Evolutionary conservation across 2,113 vertebrate species (phyloP).

Genomic region (Nibea coibor): DNA sequence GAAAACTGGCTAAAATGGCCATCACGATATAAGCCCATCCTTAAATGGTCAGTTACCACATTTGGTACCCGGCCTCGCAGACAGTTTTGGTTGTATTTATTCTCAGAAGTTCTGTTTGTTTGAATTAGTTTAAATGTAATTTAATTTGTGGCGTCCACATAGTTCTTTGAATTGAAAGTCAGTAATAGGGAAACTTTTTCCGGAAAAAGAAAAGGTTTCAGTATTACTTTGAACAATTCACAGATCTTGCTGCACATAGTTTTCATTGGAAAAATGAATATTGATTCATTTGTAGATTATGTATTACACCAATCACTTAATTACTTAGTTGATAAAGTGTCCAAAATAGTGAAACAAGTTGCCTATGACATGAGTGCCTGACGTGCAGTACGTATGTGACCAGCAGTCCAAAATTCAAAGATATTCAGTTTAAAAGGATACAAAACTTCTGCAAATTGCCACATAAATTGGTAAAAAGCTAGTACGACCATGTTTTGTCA

Average conservation of each 20-base stretch:
- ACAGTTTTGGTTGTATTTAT: not conserved
- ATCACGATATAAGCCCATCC: not conserved
- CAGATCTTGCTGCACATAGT: not conserved
- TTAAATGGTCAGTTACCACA: not conserved
- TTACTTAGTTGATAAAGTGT: not conserved
- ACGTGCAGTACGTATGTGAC: too few relatives aligned
- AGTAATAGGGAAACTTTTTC: not conserved
- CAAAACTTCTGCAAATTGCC: not conserved
- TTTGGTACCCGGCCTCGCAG: not conserved
- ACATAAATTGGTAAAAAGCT: not conserved
- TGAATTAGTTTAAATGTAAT: not conserved
- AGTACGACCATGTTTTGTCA: not conserved
- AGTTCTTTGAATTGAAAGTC: not conserved
- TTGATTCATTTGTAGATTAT: not conserved
- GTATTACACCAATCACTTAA: not conserved
- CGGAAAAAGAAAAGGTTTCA: not conserved
- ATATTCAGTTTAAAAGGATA: not conserved
- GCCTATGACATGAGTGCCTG: not conserved
- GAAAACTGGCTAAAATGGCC: not conserved
- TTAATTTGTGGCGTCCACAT: not conserved
- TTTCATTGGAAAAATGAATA: not conserved
- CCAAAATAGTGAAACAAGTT: not conserved
- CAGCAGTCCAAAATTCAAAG: not conserved
- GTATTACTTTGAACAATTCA: not conserved
- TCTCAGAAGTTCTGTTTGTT: not conserved